These are phyloP conservation scores for Ptilodon capucinus DNA, from an alignment of 2,888 invertebrate genomes.

Conservation along the genomic window DNA sequence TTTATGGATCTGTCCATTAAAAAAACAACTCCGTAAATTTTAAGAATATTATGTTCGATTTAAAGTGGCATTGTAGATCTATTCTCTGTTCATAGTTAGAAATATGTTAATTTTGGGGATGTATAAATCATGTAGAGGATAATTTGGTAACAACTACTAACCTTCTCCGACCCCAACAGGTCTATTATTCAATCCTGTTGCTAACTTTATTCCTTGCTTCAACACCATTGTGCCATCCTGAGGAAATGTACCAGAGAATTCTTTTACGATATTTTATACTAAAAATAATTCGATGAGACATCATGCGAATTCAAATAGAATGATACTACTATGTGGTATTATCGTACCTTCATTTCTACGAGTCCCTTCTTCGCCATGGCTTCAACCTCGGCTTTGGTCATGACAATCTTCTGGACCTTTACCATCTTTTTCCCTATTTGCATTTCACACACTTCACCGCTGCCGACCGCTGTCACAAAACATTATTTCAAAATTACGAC, in stretches of 20 bases:
- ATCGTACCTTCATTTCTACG: conserved; percentile 82
- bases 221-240: conserved; percentile 79
- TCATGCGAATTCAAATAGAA: no score
- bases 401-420: conserved; percentile 85
- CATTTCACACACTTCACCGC: conserved; percentile 72
- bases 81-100: no score
- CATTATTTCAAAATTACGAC: neutral
- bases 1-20: no score
- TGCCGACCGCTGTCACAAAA: conserved; percentile 38
- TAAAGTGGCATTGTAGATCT: no score
- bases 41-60: no score
- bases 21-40: no score
- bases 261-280: no score
- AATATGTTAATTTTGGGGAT: no score
- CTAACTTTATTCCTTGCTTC: conserved; percentile 73
- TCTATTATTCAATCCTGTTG: conserved; percentile 48
- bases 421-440: conserved; percentile 84
- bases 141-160: conserved; percentile 20
- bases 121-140: neutral
- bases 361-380: conserved; percentile 86
- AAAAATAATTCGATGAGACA: no score
- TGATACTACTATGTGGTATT: no score
- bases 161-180: conserved; percentile 51
- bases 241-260: conserved; percentile 20
- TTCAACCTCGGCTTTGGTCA: conserved; percentile 86